phyloP scores from a whole-genome alignment of 92 coral and sea anemone species.

The Muricea muricata region DNA sequence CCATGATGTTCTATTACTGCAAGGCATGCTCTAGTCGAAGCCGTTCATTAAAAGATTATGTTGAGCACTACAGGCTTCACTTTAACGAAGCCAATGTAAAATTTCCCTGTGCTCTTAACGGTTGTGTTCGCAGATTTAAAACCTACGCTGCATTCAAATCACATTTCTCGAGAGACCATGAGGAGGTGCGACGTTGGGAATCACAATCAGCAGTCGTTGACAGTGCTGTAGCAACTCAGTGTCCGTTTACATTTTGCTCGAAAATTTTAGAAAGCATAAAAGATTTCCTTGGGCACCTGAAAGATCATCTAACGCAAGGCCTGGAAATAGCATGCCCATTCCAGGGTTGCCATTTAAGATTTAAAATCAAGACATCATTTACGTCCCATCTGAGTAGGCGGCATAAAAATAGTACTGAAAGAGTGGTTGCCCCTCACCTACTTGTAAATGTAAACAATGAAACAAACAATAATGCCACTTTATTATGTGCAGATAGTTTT shows the following conservation, averaged over 20 bases:
- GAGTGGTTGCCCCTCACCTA: background rate
- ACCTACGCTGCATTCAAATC: conserved; percentile 12
- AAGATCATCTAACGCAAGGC: background rate
- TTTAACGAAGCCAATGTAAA: background rate
- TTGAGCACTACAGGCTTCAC: background rate
- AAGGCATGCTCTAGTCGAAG: background rate
- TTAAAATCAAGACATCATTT: background rate
- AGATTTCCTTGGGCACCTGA: background rate
- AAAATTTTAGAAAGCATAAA: background rate
- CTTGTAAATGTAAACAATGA: background rate
- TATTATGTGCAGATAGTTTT: no score
- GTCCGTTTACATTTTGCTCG: conserved; percentile 1
- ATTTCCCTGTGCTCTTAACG: conserved; percentile 3
- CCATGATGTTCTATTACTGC: no score
- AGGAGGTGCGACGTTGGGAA: background rate
- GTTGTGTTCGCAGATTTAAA: background rate
- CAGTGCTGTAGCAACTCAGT: background rate
- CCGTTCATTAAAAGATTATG: background rate
- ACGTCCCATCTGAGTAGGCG: background rate
- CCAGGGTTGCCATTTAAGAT: background rate
- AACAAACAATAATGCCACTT: no score
- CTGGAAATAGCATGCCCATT: conserved; percentile 7
- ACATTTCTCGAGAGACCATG: background rate
- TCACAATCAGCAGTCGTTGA: background rate
- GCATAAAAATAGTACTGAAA: background rate